These are phyloP conservation scores for Aphodius sticticus DNA, from an alignment of 2,888 invertebrate genomes.

Conservation along the genomic window DNA sequence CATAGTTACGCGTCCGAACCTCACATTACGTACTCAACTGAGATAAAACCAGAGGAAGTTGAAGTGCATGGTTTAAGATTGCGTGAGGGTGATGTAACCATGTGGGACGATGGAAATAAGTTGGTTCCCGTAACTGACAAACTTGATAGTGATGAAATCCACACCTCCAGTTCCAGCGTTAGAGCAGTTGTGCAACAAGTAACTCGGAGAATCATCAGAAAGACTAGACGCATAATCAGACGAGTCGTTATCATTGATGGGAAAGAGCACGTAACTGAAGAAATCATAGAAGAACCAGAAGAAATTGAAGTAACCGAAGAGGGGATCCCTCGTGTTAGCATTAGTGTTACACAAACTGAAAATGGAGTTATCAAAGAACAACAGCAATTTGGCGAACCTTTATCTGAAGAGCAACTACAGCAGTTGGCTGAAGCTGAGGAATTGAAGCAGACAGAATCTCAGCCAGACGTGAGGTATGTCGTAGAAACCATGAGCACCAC, in stretches of 20 bases:
- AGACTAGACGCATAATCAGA: constrained; percentile 77
- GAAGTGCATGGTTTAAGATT: constrained; percentile 56
- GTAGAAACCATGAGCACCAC: constrained; percentile 43
- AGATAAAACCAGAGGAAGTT: constrained; percentile 61
- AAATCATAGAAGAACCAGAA: constrained; percentile 85
- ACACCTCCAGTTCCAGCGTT: constrained; percentile 75
- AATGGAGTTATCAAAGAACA: constrained; percentile 61
- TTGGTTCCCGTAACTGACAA: constrained; percentile 49
- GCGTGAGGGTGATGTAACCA: constrained; percentile 59
- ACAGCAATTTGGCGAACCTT: constrained; percentile 56
- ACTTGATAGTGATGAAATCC: constrained; percentile 56
- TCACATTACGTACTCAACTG: constrained; percentile 65
- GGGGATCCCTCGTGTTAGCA: constrained; percentile 74
- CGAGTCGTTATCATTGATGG: constrained; percentile 82
- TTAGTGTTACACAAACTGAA: constrained; percentile 69
- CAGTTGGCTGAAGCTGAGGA: constrained; percentile 24
- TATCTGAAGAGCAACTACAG: constrained; percentile 46
- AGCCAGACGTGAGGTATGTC: constrained; percentile 54
- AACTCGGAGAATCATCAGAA: constrained; percentile 78
- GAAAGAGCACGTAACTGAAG: constrained; percentile 84
- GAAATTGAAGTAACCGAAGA: constrained; percentile 77
- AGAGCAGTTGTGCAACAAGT: constrained; percentile 85
- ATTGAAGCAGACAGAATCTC: constrained; percentile 41
- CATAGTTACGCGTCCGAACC: constrained; percentile 73
- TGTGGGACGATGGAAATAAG: constrained; percentile 54